Conservation (phyloP, 2,113 vertebrate species). For the Siphamia tubifer region DNA sequence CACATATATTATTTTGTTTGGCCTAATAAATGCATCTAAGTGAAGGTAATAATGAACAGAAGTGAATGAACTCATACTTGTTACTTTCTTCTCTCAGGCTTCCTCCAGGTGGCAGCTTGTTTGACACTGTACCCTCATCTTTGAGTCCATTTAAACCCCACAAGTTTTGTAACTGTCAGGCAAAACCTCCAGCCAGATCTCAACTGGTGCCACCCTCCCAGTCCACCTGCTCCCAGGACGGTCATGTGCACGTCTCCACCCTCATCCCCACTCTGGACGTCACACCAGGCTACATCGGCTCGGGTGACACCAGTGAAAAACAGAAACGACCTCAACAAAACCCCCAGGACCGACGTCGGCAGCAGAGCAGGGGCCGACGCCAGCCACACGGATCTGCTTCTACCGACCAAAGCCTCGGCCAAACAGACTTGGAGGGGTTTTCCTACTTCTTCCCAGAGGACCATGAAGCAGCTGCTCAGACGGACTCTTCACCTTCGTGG, state of each 20-base stretch:
- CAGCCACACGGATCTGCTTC: slow-evolving; percentile 71
- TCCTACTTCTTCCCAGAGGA: slow-evolving; percentile 92
- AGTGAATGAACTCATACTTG: no score
- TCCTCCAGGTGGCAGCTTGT: slow-evolving; percentile 85
- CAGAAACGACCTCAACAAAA: neutral
- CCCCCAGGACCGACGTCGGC: neutral
- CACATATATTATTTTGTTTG: no score
- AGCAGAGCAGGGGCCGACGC: slow-evolving; percentile 54
- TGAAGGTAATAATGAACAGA: no score
- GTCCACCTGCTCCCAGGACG: slow-evolving; percentile 73
- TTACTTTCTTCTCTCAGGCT: slow-evolving; percentile 76
- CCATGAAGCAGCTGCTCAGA: slow-evolving; percentile 67
- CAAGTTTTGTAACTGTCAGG: slow-evolving; percentile 79
- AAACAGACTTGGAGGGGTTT: slow-evolving; percentile 77
- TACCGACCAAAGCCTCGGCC: slow-evolving; percentile 77
- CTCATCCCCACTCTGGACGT: slow-evolving; percentile 87
- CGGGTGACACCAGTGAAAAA: slow-evolving; percentile 13
- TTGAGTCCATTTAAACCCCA: slow-evolving; percentile 33
- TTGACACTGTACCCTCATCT: slow-evolving; percentile 79
- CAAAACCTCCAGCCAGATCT: slow-evolving; percentile 35
- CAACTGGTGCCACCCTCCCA: slow-evolving; percentile 31
- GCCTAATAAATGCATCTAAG: no score
- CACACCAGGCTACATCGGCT: slow-evolving; percentile 82
- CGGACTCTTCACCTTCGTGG: slow-evolving; percentile 77
- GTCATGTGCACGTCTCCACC: slow-evolving; percentile 63